Percentiles rank a stretch among this genome's conserved stretches.
Evolutionary conservation across 2,797 vertebrate species (phyloP).

Genomic region (Tenualosa ilisha): DNA sequence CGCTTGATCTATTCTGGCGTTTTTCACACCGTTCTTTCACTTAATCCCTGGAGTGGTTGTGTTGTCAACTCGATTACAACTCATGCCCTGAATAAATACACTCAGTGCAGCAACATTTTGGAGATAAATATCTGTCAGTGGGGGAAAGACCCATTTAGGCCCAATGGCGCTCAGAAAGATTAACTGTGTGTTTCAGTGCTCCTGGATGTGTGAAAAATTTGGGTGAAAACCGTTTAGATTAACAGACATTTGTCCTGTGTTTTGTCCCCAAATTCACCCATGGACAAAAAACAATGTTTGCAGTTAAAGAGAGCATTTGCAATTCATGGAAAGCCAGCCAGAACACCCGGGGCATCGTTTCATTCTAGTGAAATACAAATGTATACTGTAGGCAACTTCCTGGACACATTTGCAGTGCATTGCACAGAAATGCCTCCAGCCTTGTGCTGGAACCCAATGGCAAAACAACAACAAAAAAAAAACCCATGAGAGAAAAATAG

Average conservation of each 20-base stretch:
- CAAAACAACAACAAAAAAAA: not conserved
- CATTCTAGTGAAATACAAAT: not conserved
- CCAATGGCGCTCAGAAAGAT: constrained; percentile 60
- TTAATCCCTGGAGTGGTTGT: constrained; percentile 73
- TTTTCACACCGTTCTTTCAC: constrained; percentile 61
- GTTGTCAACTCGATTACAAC: constrained; percentile 76
- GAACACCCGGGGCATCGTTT: not conserved
- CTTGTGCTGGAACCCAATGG: not conserved
- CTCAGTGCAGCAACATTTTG: constrained; percentile 65
- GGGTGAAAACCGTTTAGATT: constrained; percentile 36
- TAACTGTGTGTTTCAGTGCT: constrained; percentile 61
- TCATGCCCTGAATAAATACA: constrained; percentile 69
- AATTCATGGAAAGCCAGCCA: constrained; percentile 4
- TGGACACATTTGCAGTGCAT: constrained; percentile 6
- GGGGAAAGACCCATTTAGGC: constrained; percentile 68
- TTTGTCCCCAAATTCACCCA: constrained; percentile 17
- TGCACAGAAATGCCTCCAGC: not conserved
- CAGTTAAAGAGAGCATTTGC: constrained; percentile 11
- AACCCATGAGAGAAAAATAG: not conserved
- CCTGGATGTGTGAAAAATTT: constrained; percentile 63
- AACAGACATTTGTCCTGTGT: constrained; percentile 9
- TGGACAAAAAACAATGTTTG: constrained; percentile 22
- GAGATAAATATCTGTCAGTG: constrained; percentile 74
- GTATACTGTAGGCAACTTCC: constrained; percentile 17
- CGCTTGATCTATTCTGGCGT: constrained; percentile 56